Evolutionary conservation across 2,888 invertebrate genomes (phyloP), one percentile per base, ranked within the genome.

Genomic region (Ormyrus labotus): DNA sequence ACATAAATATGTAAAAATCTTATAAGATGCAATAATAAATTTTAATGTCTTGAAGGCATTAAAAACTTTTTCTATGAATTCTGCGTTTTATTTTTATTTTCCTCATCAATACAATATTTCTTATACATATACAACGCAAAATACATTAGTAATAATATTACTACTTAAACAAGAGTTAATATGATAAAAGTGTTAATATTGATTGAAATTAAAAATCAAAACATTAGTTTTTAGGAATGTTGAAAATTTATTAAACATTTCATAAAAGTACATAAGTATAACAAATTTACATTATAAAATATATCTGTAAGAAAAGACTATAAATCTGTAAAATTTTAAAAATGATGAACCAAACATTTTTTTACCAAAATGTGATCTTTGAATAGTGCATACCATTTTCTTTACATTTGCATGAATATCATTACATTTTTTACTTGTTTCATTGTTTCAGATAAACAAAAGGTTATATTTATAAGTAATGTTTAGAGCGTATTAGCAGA

Each of bases 11-110:
- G 57, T 79, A 79, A 64, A 53, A 78, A 65, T 55, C 51, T 63
- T 53, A 50, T 67, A 67, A 13, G 50, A 67, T 71, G 57, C 51
- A 63, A 79, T 69, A 71, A 80, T 68, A 78, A 78, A 75, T 68
- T 51, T 65, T 71, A 75, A 75, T 75, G 69, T 61, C 71, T 50
- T 11, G 19, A n/a, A 64, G 55, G 65, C 69, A 80, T 80, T 74
- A 53, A 72, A 55, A 60, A 4, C 19, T 10, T 68, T 78, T 78
- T 78, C 34, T 78, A 68, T 45, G 5, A 55, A 34, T 57, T n/a
- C 53, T 55, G 57, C 9, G 58, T 9, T 47, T 10, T n/a, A 10
- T 19, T 55, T 60, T 73, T 45, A 64, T 63, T 77, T 78, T 57
- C 50, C 65, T 47, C 5, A 47, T 47, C 45, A 61, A 61, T 13